Percentiles rank a stretch among this genome's conserved stretches.
Evolutionary conservation across 2,888 invertebrate species (phyloP).

Genomic region (Calameuta idolon): DNA sequence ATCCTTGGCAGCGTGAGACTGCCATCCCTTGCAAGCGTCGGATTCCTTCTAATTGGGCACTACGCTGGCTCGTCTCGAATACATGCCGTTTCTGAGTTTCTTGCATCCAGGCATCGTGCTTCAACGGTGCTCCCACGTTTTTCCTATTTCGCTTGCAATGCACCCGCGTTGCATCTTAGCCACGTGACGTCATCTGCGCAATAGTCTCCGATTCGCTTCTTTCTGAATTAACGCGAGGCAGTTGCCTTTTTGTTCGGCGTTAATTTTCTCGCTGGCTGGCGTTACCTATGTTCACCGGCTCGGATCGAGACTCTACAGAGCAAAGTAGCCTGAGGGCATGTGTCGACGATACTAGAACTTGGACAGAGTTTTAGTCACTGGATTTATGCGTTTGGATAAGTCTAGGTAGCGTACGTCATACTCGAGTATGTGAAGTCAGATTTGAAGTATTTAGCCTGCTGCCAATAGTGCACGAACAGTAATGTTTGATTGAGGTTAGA

Average conservation of each 20-base stretch:
- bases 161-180: conserved; percentile 29
- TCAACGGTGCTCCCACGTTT: conserved; percentile 33
- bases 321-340: background rate
- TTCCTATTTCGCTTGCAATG: conserved; percentile 17
- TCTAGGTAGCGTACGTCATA: no score
- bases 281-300: background rate
- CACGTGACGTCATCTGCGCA: background rate
- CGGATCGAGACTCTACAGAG: background rate
- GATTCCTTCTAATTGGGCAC: conserved; percentile 56
- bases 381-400: no score
- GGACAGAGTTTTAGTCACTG: no score
- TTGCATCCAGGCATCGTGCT: conserved; percentile 9
- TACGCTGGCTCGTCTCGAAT: conserved; percentile 22
- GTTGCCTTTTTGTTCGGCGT: background rate
- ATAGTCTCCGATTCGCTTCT: conserved; percentile 1
- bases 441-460: no score
- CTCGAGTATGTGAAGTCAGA: no score
- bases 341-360: no score
- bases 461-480: no score
- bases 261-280: background rate
- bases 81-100: conserved; percentile 18
- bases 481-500: no score
- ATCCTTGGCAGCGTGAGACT: conserved; percentile 46
- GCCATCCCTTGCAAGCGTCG: conserved; percentile 43
- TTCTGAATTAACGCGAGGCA: background rate